A percentile compares a stretch with the other conserved stretches of the same genome.
Conservation (phyloP, 2,797 vertebrate species). For the Scarus forsteni region DNA sequence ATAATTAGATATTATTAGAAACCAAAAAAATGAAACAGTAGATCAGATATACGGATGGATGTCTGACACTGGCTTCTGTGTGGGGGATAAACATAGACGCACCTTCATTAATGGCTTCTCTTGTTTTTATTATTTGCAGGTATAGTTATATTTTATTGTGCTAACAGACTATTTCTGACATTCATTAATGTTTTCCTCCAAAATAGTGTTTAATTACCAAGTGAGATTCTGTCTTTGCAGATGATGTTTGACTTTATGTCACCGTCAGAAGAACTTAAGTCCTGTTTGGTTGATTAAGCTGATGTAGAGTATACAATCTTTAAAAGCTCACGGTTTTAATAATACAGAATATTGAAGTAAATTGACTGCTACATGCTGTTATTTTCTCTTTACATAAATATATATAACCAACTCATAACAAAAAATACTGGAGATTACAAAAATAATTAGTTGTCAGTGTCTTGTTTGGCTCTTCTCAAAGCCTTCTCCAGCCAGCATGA, state of each 20-base stretch:
- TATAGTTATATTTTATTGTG: conserved; percentile 7
- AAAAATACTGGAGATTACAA: conserved; percentile 17
- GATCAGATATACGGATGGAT: too few species aligned
- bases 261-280: too few species aligned
- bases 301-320: conserved; percentile 10
- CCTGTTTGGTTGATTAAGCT: background rate
- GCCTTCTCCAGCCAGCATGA: conserved; percentile 24
- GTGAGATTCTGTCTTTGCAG: too few species aligned
- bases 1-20: too few species aligned
- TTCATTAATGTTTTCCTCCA: conserved; percentile 13
- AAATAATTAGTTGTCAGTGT: conserved; percentile 45
- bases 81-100: conserved; percentile 9
- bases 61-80: background rate
- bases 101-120: background rate
- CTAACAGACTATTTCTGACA: conserved; percentile 28
- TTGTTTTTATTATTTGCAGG: background rate
- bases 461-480: conserved; percentile 44
- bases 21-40: too few species aligned
- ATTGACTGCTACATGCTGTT: too few species aligned
- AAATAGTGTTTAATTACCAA: too few species aligned
- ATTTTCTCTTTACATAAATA: conserved; percentile 9
- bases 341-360: too few species aligned
- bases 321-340: background rate
- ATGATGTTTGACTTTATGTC: too few species aligned
- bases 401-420: background rate